Evolutionary conservation across 1,140 invertebrate species (phyloP).

Genomic region (Zaprionus kolodkinae): DNA sequence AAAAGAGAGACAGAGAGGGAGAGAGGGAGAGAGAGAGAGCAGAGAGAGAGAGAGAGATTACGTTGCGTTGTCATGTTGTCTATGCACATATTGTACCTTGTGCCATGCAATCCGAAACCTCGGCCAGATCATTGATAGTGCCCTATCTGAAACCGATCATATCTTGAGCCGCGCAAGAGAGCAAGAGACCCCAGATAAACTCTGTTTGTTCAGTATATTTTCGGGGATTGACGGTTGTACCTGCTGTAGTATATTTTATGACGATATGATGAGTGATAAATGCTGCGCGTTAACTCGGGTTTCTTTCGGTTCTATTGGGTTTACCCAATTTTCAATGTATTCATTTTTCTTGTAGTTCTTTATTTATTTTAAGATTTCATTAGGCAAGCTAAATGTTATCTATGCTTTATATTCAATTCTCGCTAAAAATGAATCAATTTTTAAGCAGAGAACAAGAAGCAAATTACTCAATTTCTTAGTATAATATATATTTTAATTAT

Average conservation of each 20-base stretch:
- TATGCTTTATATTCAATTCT: background rate
- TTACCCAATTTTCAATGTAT: background rate
- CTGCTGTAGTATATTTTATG: background rate
- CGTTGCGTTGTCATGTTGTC: background rate
- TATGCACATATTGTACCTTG: constrained; percentile 13
- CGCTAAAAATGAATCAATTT: too few species aligned
- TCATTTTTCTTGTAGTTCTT: background rate
- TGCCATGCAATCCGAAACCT: constrained; percentile 3
- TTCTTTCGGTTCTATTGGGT: background rate
- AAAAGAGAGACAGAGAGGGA: background rate
- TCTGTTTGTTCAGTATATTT: background rate
- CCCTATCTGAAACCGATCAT: background rate
- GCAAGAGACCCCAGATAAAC: constrained; percentile 1
- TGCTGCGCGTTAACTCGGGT: too few species aligned
- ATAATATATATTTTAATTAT: too few species aligned
- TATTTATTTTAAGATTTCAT: background rate
- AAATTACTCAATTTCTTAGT: too few species aligned
- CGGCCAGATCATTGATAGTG: constrained; percentile 21
- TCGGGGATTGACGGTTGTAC: background rate
- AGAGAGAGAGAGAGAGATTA: background rate
- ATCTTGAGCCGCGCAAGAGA: background rate
- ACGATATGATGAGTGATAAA: background rate
- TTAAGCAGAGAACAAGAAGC: too few species aligned
- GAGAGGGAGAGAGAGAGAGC: background rate
- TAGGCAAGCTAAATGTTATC: background rate